phyloP scores from a whole-genome alignment of 2,113 vertebrate species.

The Tiliqua scincoides region DNA sequence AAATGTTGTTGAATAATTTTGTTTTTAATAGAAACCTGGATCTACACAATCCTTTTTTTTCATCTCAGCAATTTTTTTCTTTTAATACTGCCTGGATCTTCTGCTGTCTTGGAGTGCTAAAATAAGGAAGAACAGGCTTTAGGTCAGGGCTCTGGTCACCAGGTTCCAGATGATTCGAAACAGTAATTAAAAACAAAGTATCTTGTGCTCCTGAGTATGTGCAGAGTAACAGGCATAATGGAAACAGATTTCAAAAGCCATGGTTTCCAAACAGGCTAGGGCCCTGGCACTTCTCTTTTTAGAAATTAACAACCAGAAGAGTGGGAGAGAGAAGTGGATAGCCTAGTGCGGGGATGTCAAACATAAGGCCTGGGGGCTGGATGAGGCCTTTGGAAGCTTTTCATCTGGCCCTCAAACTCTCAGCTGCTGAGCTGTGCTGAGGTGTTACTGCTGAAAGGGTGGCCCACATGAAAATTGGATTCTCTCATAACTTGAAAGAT shows the following conservation, averaged over 20 bases:
- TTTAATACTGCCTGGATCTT: background rate
- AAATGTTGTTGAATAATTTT: background rate
- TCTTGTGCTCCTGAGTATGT: background rate
- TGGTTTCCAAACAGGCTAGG: background rate
- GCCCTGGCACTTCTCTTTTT: conserved; percentile 2
- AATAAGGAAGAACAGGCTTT: background rate
- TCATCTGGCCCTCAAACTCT: too few species aligned
- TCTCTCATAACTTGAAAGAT: too few species aligned
- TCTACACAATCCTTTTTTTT: conserved; percentile 1
- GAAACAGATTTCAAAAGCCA: background rate
- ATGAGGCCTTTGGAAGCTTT: too few species aligned
- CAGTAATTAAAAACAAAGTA: background rate
- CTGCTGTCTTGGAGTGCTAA: conserved; percentile 17
- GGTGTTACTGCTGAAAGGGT: too few species aligned
- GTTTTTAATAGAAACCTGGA: background rate
- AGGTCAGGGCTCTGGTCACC: background rate
- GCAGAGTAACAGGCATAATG: background rate
- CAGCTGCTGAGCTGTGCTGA: too few species aligned
- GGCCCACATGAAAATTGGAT: too few species aligned
- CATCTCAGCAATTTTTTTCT: conserved; percentile 1
- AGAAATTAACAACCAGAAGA: background rate
- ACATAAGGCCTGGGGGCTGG: too few species aligned
- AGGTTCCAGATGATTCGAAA: background rate
- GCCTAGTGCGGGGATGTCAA: too few species aligned
- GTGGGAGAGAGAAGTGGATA: background rate